These are phyloP conservation scores for Xenops minutus DNA, from an alignment of 2,797 vertebrate species.

Conservation along the genomic window DNA sequence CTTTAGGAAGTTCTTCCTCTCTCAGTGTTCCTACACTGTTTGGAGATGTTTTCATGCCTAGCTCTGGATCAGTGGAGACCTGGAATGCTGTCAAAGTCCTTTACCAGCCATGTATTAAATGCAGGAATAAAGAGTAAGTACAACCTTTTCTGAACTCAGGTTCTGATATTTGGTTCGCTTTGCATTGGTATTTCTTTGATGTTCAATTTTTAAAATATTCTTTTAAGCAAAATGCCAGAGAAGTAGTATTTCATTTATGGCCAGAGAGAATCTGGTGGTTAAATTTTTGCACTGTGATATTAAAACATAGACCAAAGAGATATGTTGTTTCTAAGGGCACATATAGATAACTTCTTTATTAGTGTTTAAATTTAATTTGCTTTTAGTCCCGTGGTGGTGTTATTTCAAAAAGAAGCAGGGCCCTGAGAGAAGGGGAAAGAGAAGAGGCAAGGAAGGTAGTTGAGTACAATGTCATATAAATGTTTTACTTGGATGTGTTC, in stretches of 20 bases:
- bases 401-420: not conserved
- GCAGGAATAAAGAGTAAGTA: conserved; percentile 87
- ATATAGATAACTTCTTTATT: not conserved
- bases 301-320: not conserved
- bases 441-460: not conserved
- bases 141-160: not conserved
- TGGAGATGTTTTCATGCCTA: conserved; percentile 40
- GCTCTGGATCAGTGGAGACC: conserved; percentile 65
- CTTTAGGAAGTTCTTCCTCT: conserved; percentile 62
- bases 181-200: not conserved
- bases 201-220: not conserved
- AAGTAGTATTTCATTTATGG: not conserved
- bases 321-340: not conserved
- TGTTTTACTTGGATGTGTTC: not conserved
- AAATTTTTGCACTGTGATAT: not conserved
- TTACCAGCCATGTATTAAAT: conserved; percentile 83
- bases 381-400: not conserved
- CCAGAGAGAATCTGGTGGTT: not conserved
- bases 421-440: not conserved
- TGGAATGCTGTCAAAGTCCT: conserved; percentile 87
- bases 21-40: conserved; percentile 63
- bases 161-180: not conserved
- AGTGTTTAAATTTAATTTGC: not conserved
- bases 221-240: not conserved
- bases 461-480: not conserved